Percentiles rank a stretch among this genome's conserved stretches.
phyloP scores from a whole-genome alignment of 2,888 invertebrate species.

The Ophioninae sp. region DNA sequence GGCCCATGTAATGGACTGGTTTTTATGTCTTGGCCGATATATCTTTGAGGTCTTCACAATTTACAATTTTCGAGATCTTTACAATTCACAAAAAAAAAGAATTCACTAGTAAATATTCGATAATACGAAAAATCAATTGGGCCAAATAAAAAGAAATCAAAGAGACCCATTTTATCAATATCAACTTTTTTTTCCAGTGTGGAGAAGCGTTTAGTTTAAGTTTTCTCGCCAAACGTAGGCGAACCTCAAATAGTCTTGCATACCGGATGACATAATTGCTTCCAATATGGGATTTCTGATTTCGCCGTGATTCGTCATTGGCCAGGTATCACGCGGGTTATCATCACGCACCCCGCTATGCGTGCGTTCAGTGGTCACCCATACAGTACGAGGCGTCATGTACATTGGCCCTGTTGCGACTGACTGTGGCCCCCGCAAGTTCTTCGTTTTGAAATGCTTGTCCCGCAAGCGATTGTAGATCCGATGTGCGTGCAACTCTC shows the following conservation, averaged over 20 bases:
- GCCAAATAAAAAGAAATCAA: no score
- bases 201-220: neutral
- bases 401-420: neutral
- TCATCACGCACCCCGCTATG: slow-evolving; percentile 19
- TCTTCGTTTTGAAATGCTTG: slow-evolving; percentile 26
- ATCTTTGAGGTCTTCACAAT: no score
- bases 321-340: slow-evolving; percentile 8
- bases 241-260: slow-evolving; percentile 27
- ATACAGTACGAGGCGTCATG: slow-evolving; percentile 24
- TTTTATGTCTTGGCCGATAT: no score
- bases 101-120: no score
- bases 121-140: no score
- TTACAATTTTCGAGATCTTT: no score
- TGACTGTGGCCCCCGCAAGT: neutral
- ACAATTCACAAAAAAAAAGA: no score
- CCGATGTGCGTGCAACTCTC: slow-evolving; percentile 37
- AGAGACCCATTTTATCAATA: no score
- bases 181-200: no score
- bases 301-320: slow-evolving; percentile 35
- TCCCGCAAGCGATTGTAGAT: slow-evolving; percentile 22
- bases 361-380: slow-evolving; percentile 9
- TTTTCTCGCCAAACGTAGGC: neutral
- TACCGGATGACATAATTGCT: slow-evolving; percentile 47
- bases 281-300: slow-evolving; percentile 17
- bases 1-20: no score